phyloP scores from a whole-genome alignment of 1,140 invertebrate species.

The Sipha flava region DNA sequence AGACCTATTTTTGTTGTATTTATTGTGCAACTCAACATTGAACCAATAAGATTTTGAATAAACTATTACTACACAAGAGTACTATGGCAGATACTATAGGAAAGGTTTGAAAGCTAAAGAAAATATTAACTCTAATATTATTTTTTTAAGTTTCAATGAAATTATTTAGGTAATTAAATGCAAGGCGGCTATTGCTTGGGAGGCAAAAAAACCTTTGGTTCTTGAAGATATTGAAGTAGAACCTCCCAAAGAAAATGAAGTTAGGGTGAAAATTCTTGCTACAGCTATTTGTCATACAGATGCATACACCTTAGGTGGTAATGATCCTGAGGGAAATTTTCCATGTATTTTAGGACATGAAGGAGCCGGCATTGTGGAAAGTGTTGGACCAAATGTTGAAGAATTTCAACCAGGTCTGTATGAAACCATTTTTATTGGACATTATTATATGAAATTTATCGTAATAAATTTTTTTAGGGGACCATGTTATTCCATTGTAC shows the following conservation, averaged over 20 bases:
- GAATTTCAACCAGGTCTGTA: slow-evolving; percentile 64
- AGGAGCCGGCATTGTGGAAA: slow-evolving; percentile 92
- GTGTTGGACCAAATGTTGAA: slow-evolving; percentile 86
- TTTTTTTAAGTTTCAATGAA: not conserved
- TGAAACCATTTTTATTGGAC: not conserved
- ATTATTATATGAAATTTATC: not conserved
- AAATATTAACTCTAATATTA: not conserved
- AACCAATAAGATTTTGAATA: not conserved
- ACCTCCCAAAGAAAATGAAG: slow-evolving; percentile 81
- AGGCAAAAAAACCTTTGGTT: slow-evolving; percentile 70
- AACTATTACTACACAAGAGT: not conserved
- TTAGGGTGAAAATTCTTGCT: slow-evolving; percentile 64
- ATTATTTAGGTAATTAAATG: slow-evolving; percentile 67
- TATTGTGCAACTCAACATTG: too few relatives aligned
- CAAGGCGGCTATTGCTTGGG: slow-evolving; percentile 86
- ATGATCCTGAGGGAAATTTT: slow-evolving; percentile 89
- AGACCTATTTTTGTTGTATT: too few relatives aligned
- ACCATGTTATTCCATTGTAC: slow-evolving; percentile 94
- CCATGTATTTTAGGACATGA: slow-evolving; percentile 90
- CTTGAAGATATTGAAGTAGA: slow-evolving; percentile 89
- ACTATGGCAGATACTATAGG: not conserved
- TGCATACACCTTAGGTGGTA: slow-evolving; percentile 83
- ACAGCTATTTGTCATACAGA: slow-evolving; percentile 98
- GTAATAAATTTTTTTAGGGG: slow-evolving; percentile 53
- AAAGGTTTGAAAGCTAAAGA: not conserved